These are phyloP conservation scores for Heteromormyrus szaboi DNA, from an alignment of 2,797 vertebrate species.

Conservation along the genomic window DNA sequence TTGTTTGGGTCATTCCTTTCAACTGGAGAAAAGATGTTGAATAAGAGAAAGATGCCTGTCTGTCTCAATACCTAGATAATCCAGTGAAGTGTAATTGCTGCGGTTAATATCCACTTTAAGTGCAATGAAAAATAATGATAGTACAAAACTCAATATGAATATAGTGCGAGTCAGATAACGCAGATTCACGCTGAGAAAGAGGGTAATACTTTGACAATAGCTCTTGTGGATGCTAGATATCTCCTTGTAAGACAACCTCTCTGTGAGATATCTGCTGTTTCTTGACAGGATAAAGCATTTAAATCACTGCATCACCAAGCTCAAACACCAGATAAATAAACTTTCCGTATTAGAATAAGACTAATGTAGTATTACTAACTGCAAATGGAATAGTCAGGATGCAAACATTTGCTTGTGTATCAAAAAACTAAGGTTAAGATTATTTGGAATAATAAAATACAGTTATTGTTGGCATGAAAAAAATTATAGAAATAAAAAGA, in stretches of 20 bases:
- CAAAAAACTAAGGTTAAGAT: not conserved
- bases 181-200: conserved; percentile 57
- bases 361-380: conserved; percentile 40
- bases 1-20: conserved; percentile 42
- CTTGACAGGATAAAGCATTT: conserved; percentile 57
- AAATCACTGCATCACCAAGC: conserved; percentile 56
- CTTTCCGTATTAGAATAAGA: conserved; percentile 59
- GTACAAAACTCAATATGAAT: conserved; percentile 60
- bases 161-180: conserved; percentile 66
- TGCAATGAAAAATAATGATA: conserved; percentile 52
- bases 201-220: conserved; percentile 65
- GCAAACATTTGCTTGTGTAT: not conserved
- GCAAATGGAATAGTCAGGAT: conserved; percentile 33
- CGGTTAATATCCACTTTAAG: conserved; percentile 63
- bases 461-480: not conserved
- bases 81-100: conserved; percentile 72
- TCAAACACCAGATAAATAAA: conserved; percentile 53
- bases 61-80: conserved; percentile 62
- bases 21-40: conserved; percentile 34
- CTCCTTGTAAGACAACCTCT: conserved; percentile 65
- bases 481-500: not conserved
- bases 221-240: conserved; percentile 57
- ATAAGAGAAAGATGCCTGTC: conserved; percentile 47
- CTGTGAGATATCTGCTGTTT: conserved; percentile 56
- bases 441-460: not conserved